phyloP scores from a whole-genome alignment of 92 coral and sea anemone species.

The Palythoa caribaeorum region DNA sequence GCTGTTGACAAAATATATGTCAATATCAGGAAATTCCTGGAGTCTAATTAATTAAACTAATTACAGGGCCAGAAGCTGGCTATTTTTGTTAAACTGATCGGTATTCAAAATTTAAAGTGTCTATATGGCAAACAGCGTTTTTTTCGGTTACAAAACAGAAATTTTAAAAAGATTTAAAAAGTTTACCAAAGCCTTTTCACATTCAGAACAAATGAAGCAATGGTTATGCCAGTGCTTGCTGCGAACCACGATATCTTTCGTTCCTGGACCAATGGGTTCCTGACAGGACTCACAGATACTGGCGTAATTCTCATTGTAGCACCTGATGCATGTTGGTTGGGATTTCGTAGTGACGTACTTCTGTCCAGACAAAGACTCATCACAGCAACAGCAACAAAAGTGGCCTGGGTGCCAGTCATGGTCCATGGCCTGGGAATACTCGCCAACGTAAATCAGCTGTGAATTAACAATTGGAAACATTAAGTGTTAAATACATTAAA shows the following conservation, averaged over 20 bases:
- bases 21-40: too few relatives aligned
- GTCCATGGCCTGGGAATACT: constrained; percentile 97
- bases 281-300: constrained; percentile 87
- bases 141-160: too few relatives aligned
- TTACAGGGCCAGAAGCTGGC: too few relatives aligned
- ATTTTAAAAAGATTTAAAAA: neutral
- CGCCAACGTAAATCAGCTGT: constrained; percentile 96
- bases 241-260: constrained; percentile 96
- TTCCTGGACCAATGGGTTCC: constrained; percentile 94
- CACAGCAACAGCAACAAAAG: constrained; percentile 92
- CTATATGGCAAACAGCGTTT: too few relatives aligned
- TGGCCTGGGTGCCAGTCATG: constrained; percentile 98
- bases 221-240: constrained; percentile 96
- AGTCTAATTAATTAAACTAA: too few relatives aligned
- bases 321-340: constrained; percentile 84
- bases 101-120: too few relatives aligned
- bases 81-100: too few relatives aligned
- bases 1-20: constrained; percentile 49
- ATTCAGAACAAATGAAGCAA: constrained; percentile 90
- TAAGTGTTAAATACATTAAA: neutral
- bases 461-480: neutral
- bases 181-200: constrained; percentile 74
- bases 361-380: constrained; percentile 87
- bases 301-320: constrained; percentile 90
- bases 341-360: constrained; percentile 89